Evolutionary conservation across 2,113 vertebrate genomes (phyloP), one percentile per base, ranked within the genome.

Genomic region (Phasianus colchicus): DNA sequence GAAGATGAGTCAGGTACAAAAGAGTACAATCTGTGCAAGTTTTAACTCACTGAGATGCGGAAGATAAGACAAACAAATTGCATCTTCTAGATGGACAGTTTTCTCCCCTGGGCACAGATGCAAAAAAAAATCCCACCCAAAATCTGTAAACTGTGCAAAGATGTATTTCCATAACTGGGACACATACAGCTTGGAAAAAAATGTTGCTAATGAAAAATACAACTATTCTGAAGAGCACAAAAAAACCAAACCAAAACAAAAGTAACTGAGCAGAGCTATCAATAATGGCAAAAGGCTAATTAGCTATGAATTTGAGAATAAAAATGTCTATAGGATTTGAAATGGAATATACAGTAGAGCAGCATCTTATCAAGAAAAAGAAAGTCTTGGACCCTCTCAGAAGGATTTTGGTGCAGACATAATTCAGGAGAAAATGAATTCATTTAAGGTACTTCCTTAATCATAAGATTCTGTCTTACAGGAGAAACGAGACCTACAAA

Each of bases 361-460:
- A 91, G 57, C 24, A 84, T 71, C 30, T 66, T 48, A 63, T 48
- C 54, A 83, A 83, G 60, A 67, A 83, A 91, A 86, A 40, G 47
- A 22, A 84, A 91, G 38, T 60, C 88, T 64, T 47, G 85, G 72
- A 80, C 27, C 27, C 47, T 84, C 79, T 84, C 65, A 61, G 52
- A 71, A 91, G 65, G 57, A 71, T 86, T 96, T 95, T 83, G 61
- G 61, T 86, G 45, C 22, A 83, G 64, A 36, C 27, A 48, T 86
- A 92, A 92, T 82, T 96, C 91, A 85, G 40, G 66, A 91, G 96
- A 93, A 76, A 90, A 89, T 6, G 22, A 92, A 96, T 96, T 95
- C 29, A 90, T 85, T 92, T 90, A 91, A 86, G 85, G 57, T 52
- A 95, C 72, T 91, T 95, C 89, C 69, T 96, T 96, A 93, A 95